These are phyloP conservation scores for Apomyelois bistriatella DNA, from an alignment of 2,888 invertebrate genomes.

Conservation along the genomic window DNA sequence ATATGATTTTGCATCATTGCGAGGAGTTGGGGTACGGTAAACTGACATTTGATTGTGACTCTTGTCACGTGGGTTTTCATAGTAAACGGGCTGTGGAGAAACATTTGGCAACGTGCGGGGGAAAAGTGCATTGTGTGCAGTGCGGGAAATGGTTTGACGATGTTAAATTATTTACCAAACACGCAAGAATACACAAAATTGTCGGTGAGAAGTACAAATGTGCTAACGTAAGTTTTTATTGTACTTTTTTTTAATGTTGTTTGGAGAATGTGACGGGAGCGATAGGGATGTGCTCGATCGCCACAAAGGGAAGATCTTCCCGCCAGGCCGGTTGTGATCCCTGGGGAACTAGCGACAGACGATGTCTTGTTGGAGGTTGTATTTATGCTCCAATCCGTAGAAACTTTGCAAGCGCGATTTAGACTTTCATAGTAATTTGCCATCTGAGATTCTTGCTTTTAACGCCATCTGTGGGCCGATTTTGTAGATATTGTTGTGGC, in stretches of 20 bases:
- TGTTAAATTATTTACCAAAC: neutral
- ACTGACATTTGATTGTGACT: neutral
- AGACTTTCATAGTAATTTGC: too few relatives aligned
- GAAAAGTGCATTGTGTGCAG: neutral
- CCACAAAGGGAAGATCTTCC: too few relatives aligned
- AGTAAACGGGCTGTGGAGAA: neutral
- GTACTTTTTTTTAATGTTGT: neutral
- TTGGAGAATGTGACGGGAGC: too few relatives aligned
- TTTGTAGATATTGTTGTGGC: too few relatives aligned
- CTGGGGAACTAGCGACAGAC: too few relatives aligned
- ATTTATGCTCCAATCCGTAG: too few relatives aligned
- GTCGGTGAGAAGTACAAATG: neutral
- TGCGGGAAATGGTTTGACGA: neutral
- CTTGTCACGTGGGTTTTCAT: neutral
- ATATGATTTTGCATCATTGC: neutral
- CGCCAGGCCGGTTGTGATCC: too few relatives aligned
- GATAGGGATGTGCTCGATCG: too few relatives aligned
- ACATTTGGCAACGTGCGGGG: neutral
- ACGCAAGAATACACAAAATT: neutral
- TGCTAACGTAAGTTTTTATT: neutral
- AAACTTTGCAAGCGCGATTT: too few relatives aligned
- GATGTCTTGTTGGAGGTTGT: too few relatives aligned
- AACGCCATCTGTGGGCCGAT: too few relatives aligned
- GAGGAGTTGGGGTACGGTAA: neutral
- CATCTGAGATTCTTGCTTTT: too few relatives aligned